These are phyloP conservation scores for Melipona bicolor DNA, from an alignment of 2,888 invertebrate species.

Conservation along the genomic window DNA sequence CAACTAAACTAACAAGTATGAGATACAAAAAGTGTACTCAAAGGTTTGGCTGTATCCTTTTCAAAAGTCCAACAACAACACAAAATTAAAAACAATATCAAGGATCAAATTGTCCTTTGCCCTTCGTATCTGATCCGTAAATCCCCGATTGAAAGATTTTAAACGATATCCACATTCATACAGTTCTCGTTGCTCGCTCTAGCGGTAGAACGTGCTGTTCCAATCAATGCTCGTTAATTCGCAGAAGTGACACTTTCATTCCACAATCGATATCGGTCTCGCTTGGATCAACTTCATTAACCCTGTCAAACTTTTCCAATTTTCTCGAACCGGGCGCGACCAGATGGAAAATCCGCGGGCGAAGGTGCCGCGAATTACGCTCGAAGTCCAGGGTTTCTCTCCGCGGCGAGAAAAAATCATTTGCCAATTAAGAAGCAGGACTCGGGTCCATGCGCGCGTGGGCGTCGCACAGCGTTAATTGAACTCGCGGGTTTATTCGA, in stretches of 20 bases:
- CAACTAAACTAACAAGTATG: too few relatives aligned
- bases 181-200: too few relatives aligned
- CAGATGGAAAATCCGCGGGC: neutral
- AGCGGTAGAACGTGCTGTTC: too few relatives aligned
- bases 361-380: neutral
- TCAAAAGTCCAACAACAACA: too few relatives aligned
- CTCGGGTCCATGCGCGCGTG: conserved; percentile 18
- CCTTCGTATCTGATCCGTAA: too few relatives aligned
- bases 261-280: neutral
- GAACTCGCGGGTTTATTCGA: conserved; percentile 43
- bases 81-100: too few relatives aligned
- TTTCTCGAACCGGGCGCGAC: neutral
- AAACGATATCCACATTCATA: too few relatives aligned
- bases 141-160: too few relatives aligned
- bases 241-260: neutral
- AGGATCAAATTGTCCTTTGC: too few relatives aligned
- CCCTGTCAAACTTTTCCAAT: neutral
- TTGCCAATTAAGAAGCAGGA: conserved; percentile 33
- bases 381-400: neutral
- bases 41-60: too few relatives aligned
- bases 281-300: neutral
- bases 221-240: neutral
- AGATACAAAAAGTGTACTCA: too few relatives aligned
- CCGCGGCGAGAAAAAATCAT: conserved; percentile 31
- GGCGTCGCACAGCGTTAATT: conserved; percentile 36